phyloP scores from a whole-genome alignment of 2,113 vertebrate species.

The Gavia stellata region DNA sequence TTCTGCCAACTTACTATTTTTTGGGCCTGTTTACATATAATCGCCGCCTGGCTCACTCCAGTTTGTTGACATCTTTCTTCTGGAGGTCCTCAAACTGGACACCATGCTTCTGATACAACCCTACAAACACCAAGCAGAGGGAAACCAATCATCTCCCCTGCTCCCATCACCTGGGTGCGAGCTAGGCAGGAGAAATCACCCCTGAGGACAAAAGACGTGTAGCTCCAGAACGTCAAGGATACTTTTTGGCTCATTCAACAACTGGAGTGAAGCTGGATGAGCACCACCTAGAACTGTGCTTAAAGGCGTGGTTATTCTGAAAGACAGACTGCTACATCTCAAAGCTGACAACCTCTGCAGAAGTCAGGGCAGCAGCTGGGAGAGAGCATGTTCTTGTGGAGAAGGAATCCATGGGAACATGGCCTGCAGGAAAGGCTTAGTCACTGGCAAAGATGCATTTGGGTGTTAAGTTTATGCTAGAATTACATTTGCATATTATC shows the following conservation, averaged over 20 bases:
- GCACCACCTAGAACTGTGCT: not conserved
- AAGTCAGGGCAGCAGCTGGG: not conserved
- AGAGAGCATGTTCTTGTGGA: not conserved
- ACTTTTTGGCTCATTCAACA: not conserved
- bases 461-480: not conserved
- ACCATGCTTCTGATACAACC: not conserved
- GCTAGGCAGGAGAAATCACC: not conserved
- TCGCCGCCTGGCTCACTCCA: not conserved
- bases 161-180: accelerated
- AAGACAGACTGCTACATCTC: not conserved
- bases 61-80: not conserved
- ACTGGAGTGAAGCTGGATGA: not conserved
- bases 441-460: not conserved
- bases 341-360: not conserved
- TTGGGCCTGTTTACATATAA: not conserved
- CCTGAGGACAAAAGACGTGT: not conserved
- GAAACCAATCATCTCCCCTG: not conserved
- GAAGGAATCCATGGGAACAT: accelerated
- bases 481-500: not conserved
- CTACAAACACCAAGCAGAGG: not conserved
- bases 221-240: not conserved
- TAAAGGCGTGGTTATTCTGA: not conserved
- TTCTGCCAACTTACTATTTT: not conserved
- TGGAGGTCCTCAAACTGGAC: not conserved
- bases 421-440: not conserved